Conservation (phyloP, 2,888 invertebrate species). For the Dimorphilus gyrociliatus region DNA sequence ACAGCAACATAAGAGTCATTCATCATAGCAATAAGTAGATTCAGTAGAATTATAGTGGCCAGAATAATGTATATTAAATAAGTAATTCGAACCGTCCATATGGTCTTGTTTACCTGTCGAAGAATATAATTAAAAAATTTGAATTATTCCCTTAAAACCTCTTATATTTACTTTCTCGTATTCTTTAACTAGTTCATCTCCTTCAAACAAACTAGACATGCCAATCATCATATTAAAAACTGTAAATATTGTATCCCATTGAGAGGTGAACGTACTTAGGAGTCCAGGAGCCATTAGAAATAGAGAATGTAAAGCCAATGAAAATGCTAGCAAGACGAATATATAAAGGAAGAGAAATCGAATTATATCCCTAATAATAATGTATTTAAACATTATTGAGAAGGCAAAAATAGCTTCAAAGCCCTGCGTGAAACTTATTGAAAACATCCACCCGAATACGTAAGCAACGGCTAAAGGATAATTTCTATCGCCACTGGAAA, state of each 20-base stretch:
- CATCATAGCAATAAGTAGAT: conserved; percentile 30
- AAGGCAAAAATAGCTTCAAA: conserved; percentile 29
- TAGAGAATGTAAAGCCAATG: conserved; percentile 24
- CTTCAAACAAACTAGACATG: conserved; percentile 21
- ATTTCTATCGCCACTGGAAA: conserved; percentile 15
- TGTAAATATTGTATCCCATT: conserved; percentile 21
- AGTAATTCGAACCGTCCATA: too few relatives aligned
- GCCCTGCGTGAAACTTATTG: conserved; percentile 29
- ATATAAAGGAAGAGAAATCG: conserved; percentile 27
- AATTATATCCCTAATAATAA: conserved; percentile 26
- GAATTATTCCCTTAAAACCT: too few relatives aligned
- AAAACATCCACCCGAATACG: conserved; percentile 27
- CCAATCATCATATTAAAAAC: conserved; percentile 33
- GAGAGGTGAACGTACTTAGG: conserved; percentile 12
- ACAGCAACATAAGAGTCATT: conserved; percentile 25
- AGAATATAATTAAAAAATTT: too few relatives aligned
- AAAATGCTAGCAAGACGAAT: conserved; percentile 28
- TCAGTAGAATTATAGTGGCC: conserved; percentile 21
- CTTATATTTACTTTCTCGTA: too few relatives aligned
- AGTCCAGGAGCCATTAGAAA: conserved; percentile 18
- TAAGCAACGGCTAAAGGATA: conserved; percentile 23
- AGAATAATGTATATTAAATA: conserved; percentile 26
- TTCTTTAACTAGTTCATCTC: conserved; percentile 13
- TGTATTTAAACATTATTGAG: conserved; percentile 27
- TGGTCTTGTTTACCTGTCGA: too few relatives aligned